Evolutionary conservation across 2,888 invertebrate species (phyloP), one percentile per base, ranked within the genome.

Genomic region (Brachyptera risi): DNA sequence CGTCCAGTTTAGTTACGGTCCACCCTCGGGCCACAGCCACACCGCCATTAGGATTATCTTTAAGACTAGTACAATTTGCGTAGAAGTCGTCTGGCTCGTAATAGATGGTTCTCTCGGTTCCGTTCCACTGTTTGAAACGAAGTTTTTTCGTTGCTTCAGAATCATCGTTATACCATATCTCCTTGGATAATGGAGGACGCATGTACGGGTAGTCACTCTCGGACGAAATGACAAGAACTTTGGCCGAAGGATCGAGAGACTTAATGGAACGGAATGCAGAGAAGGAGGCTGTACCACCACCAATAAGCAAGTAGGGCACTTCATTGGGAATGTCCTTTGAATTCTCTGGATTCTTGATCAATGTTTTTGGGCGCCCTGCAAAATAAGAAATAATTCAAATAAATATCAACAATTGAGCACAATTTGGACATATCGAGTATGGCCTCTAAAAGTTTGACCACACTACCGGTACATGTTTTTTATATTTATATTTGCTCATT

Each of bases 181-280:
- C 96, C 79, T 96, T 98, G 27, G 95, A 95, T 65, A 99, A 82
- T 54, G 97, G 97, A 59, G 98, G 96, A 47, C 96, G 82, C 93
- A 96, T 96, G 75, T 99, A 97, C 0, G 98, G 98, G 68, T 84
- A 83, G 70, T 86, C 83, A 56, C 75, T 76, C 80, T 98, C 97
- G 63, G 87, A 87, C 56, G 89, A 84, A 70, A 97, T 81, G 67
- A 96, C 83, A 68, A 96, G 78, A 68, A 95, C 86, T 76, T 87
- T 85, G 27, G 90, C 88, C 68, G 78, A 83, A 37, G 92, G 87
- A 72, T 91, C 90, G 68, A 83, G 82, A 9, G 92, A 87, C 76
- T 95, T 93, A 68, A 97, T 92, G 40, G 96, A 90, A 68, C 94
- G 83, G 79, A 92, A 92, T 70, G 96, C 96, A 56, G 95, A 87